These are phyloP conservation scores for Beroe ovata DNA, from an alignment of 37 sponge, comb jelly and placozoan species.

Conservation along the genomic window DNA sequence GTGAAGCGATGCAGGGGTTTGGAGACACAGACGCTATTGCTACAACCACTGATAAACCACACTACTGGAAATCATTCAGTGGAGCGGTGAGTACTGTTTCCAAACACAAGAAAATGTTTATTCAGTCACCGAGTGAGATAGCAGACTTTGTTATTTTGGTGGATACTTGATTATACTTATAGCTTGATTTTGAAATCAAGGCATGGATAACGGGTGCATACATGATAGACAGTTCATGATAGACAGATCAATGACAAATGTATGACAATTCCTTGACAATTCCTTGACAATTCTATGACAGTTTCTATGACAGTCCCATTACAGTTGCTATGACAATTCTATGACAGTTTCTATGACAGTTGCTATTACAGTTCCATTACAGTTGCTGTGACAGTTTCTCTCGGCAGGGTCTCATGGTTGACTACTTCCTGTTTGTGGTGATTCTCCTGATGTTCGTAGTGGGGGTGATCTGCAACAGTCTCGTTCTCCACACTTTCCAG, in stretches of 20 bases:
- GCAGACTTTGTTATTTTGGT: too few relatives aligned
- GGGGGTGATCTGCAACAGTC: constrained; percentile 2
- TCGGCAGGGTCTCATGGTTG: not conserved
- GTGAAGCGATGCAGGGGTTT: not conserved
- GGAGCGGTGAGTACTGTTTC: not conserved
- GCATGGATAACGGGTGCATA: too few relatives aligned
- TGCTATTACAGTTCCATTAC: too few relatives aligned
- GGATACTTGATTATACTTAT: too few relatives aligned
- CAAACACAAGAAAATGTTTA: not conserved
- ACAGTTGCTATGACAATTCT: too few relatives aligned
- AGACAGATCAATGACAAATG: too few relatives aligned
- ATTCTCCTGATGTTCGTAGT: not conserved
- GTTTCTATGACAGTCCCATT: too few relatives aligned
- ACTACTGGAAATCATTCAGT: not conserved
- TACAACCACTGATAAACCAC: not conserved
- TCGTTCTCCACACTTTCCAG: constrained; percentile 5
- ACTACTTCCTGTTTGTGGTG: not conserved
- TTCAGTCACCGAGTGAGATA: too few relatives aligned
- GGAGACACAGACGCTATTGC: not conserved
- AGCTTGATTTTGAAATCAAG: too few relatives aligned
- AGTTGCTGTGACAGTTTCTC: not conserved
- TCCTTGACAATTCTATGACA: not conserved
- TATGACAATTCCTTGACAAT: too few relatives aligned
- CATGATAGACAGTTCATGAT: too few relatives aligned
- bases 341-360: too few relatives aligned